Conservation (phyloP, 2,797 vertebrate genomes). For the Otolemur crassicaudatus region DNA sequence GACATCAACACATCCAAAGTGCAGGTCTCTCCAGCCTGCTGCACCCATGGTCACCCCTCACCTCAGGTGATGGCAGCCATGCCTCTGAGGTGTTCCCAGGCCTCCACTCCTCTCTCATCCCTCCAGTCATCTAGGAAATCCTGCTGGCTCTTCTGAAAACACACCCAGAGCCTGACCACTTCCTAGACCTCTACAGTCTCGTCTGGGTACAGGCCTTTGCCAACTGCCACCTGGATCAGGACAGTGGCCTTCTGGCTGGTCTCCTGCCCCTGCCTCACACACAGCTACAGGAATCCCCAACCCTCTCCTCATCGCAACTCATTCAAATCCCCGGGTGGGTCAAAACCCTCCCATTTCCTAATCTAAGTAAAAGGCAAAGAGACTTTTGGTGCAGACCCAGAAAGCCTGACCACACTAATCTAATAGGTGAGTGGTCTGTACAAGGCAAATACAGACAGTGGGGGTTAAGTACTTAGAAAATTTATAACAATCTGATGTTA, state of each 20-base stretch:
- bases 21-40: neutral
- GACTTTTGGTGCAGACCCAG: neutral
- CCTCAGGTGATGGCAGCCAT: fast-evolving
- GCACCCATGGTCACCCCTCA: neutral
- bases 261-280: neutral
- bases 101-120: neutral
- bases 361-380: neutral
- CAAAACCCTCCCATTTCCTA: neutral
- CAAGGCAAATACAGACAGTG: neutral
- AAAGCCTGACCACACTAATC: neutral
- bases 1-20: neutral
- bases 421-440: neutral
- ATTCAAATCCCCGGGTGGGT: neutral
- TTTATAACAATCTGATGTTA: neutral
- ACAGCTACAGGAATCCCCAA: neutral
- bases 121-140: neutral
- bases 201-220: neutral
- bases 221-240: too few species aligned
- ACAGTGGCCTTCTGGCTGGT: neutral
- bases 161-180: neutral
- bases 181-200: neutral
- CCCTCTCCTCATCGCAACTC: neutral
- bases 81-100: fast-evolving
- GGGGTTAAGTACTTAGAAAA: neutral
- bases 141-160: neutral